A percentile compares a stretch with the other conserved stretches of the same genome.
Evolutionary conservation across 2,888 invertebrate species (phyloP).

Genomic region (Apamea epomidion): DNA sequence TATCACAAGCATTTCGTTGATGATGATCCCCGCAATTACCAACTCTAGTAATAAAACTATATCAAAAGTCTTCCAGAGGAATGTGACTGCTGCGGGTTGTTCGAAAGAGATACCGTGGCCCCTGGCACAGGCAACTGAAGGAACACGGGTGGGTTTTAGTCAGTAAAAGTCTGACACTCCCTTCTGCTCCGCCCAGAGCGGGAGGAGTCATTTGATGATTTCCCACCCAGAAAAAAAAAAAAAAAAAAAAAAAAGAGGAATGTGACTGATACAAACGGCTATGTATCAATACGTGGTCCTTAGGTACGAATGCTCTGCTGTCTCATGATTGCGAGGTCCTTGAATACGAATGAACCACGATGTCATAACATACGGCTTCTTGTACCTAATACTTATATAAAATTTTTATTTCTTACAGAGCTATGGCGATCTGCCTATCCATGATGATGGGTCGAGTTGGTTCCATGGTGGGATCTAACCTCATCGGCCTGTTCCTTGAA

Average conservation of each 20-base stretch:
- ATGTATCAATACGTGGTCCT: not conserved
- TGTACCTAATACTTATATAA: not conserved
- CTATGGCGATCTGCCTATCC: conserved; percentile 91
- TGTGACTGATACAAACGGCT: not conserved
- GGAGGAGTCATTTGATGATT: no score
- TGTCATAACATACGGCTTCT: not conserved
- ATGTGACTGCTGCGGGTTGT: no score
- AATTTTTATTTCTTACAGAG: conserved; percentile 79
- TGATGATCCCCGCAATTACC: not conserved
- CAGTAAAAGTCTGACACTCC: no score
- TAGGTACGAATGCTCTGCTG: not conserved
- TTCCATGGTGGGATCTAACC: conserved; percentile 92
- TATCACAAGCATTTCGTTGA: not conserved
- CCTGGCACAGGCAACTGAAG: no score
- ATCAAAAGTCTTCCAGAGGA: not conserved
- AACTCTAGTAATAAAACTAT: not conserved
- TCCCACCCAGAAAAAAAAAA: no score
- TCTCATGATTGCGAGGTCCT: not conserved
- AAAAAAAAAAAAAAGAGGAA: no score
- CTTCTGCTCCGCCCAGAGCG: no score
- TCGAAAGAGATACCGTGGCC: no score
- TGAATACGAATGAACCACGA: not conserved
- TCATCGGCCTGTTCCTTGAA: conserved; percentile 92
- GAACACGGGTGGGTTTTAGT: no score
- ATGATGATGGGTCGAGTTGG: conserved; percentile 92